phyloP scores from a whole-genome alignment of 2,888 invertebrate species.

The Cantharis flavilabris region DNA sequence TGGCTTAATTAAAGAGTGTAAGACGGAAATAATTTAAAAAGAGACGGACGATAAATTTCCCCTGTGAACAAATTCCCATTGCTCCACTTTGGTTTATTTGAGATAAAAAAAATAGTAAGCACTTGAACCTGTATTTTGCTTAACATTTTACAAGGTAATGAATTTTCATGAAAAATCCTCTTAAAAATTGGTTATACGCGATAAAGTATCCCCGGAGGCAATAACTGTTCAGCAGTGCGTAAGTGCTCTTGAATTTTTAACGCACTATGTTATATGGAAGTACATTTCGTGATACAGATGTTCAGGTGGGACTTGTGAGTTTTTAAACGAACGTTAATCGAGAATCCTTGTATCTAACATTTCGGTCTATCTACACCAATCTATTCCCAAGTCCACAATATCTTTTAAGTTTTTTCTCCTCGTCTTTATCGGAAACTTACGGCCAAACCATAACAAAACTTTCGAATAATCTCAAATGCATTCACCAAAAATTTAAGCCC shows the following conservation, averaged over 20 bases:
- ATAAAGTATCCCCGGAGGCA: constrained; percentile 29
- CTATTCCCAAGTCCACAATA: constrained; percentile 12
- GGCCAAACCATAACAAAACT: neutral
- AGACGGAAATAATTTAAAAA: neutral
- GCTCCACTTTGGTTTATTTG: constrained; percentile 11
- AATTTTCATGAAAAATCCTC: constrained; percentile 29
- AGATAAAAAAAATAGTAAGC: constrained; percentile 11
- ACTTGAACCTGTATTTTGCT: constrained; percentile 18
- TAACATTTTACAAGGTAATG: constrained; percentile 27
- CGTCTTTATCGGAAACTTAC: neutral
- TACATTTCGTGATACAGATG: constrained; percentile 40
- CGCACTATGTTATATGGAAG: constrained; percentile 23
- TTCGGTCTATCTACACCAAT: constrained; percentile 24
- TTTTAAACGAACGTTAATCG: constrained; percentile 47
- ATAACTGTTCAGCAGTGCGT: constrained; percentile 28
- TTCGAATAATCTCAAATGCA: neutral
- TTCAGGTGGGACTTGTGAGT: constrained; percentile 34
- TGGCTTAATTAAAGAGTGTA: neutral
- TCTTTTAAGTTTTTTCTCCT: constrained; percentile 7
- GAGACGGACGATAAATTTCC: constrained; percentile 4
- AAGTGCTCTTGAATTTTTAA: constrained; percentile 31
- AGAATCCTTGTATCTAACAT: constrained; percentile 51
- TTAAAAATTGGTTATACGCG: constrained; percentile 29
- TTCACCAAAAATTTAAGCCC: neutral
- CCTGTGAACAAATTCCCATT: constrained; percentile 15